Percentiles rank a stretch among this genome's conserved stretches.
These are phyloP conservation scores for Ophion ellenae DNA, from an alignment of 2,888 invertebrate genomes.

Conservation along the genomic window DNA sequence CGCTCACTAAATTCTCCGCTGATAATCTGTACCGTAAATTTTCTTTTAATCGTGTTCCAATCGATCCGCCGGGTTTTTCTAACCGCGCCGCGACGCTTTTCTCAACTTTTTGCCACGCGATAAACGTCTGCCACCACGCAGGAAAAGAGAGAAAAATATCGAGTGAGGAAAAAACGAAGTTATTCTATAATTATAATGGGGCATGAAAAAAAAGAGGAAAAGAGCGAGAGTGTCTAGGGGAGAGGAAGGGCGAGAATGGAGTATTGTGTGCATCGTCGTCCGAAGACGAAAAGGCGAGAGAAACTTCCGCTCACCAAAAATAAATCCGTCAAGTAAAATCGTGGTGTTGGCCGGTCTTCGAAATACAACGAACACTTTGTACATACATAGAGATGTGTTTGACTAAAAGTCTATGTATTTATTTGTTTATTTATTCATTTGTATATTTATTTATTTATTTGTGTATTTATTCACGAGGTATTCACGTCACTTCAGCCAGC, in stretches of 20 bases:
- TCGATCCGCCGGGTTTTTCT: constrained; percentile 28
- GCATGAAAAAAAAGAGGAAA: background rate
- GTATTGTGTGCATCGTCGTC: background rate
- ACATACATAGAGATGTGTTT: background rate
- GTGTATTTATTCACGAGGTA: too few relatives aligned
- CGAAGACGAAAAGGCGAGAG: constrained; percentile 24
- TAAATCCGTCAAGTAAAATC: constrained; percentile 45
- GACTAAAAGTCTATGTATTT: background rate
- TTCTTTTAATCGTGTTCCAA: background rate
- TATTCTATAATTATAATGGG: constrained; percentile 42
- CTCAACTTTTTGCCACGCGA: constrained; percentile 8
- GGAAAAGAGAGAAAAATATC: constrained; percentile 5
- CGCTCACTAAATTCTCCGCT: background rate
- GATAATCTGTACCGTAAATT: background rate
- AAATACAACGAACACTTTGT: constrained; percentile 16
- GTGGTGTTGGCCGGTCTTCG: background rate
- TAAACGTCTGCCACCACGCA: constrained; percentile 9
- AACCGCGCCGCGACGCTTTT: constrained; percentile 62
- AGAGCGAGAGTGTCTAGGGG: background rate
- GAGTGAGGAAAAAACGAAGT: constrained; percentile 39
- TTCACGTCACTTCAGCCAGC: too few relatives aligned
- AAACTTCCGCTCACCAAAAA: constrained; percentile 52
- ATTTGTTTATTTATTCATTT: background rate
- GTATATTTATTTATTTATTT: too few relatives aligned
- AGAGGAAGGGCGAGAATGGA: background rate